Conservation (phyloP, 2,797 vertebrate genomes). For the Chlorospingus semifuscus region DNA sequence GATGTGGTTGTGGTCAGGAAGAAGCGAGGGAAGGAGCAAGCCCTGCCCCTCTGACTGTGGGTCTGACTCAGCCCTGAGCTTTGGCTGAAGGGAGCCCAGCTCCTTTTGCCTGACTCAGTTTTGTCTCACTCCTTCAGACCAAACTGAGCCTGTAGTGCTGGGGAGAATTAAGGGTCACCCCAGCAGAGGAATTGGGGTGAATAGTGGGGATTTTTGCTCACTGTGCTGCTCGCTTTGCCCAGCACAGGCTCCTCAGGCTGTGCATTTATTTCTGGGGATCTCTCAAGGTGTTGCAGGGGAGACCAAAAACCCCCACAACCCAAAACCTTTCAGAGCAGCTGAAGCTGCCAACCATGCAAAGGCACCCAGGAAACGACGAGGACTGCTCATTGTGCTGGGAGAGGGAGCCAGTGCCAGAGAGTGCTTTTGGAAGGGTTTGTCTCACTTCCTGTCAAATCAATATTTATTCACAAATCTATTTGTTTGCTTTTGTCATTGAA, state of each 20-base stretch:
- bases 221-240: not conserved
- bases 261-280: not conserved
- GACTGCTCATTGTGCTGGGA: not conserved
- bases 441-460: constrained; percentile 61
- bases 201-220: accelerated
- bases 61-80: not conserved
- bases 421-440: constrained; percentile 24
- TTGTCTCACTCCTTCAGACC: not conserved
- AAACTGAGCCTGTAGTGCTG: not conserved
- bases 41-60: not conserved
- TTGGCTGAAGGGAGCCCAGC: not conserved
- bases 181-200: accelerated
- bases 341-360: accelerated
- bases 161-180: not conserved
- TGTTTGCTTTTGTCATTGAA: constrained; percentile 58
- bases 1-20: constrained; percentile 7
- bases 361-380: not conserved
- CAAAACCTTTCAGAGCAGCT: not conserved
- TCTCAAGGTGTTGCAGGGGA: not conserved
- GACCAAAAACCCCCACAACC: not conserved
- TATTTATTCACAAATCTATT: constrained; percentile 67
- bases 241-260: accelerated
- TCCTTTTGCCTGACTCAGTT: not conserved
- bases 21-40: not conserved
- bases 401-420: not conserved